These are phyloP conservation scores for Drosophila flavopinicola DNA, from an alignment of 2,888 invertebrate species.

Conservation along the genomic window DNA sequence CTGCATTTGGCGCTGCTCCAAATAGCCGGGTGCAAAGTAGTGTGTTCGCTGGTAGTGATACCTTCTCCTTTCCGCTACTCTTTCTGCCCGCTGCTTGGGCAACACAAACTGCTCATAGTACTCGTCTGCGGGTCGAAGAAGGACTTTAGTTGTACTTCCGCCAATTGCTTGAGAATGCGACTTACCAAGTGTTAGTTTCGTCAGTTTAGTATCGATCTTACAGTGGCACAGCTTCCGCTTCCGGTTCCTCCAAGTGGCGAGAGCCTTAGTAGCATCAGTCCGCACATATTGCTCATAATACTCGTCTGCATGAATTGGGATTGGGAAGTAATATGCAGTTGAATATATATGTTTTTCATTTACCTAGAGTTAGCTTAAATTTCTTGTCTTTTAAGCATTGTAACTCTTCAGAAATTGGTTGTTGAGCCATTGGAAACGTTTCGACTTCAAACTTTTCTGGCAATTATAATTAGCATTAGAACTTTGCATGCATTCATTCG, in stretches of 20 bases:
- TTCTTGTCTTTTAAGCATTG: not conserved
- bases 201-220: not conserved
- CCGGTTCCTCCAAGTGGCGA: too few relatives aligned
- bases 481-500: not conserved
- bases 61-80: not conserved
- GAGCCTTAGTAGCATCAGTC: too few relatives aligned
- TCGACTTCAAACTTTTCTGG: not conserved
- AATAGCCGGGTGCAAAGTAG: slow-evolving; percentile 22
- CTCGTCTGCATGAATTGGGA: slow-evolving; percentile 3
- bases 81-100: not conserved
- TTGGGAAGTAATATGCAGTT: not conserved
- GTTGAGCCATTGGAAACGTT: not conserved
- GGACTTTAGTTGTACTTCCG: not conserved
- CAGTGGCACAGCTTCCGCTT: not conserved
- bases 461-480: not conserved
- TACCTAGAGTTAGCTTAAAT: slow-evolving; percentile 8
- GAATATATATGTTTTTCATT: not conserved
- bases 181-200: slow-evolving; percentile 24
- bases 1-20: slow-evolving; percentile 6
- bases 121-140: slow-evolving; percentile 5
- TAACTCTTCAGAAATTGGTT: not conserved
- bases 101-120: slow-evolving; percentile 19
- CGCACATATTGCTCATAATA: slow-evolving; percentile 11
- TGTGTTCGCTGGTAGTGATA: slow-evolving; percentile 17
- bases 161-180: slow-evolving; percentile 1